Evolutionary conservation across 2,113 vertebrate species (phyloP), one percentile per base, ranked within the genome.

Genomic region (Typhlomys cinereus): DNA sequence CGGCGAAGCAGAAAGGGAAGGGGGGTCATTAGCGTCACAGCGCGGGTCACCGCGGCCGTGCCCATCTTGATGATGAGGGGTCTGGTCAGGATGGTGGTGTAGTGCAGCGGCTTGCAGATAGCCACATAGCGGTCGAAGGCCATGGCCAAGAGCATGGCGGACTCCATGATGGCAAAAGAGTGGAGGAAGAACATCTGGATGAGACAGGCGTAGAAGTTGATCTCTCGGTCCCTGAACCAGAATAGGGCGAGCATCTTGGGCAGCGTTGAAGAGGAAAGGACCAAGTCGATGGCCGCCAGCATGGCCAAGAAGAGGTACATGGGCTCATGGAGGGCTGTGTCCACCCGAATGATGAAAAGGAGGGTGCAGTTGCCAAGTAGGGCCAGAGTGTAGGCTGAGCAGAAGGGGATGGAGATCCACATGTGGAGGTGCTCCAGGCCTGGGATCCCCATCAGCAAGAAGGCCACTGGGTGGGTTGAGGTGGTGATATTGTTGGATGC

Each of bases 261-360:
- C 25, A 97, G 13, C 14, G 97, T 92, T 64, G 96, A n/a, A n/a
- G 95, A 96, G 10, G 97, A 97, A 1, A 97, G 94, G 31, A 96
- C 90, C 5, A 97, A n/a, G n/a, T 98, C 97, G 6, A 94, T 95
- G 15, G 21, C 1, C n/a, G 97, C 94, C 86, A 98, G 3, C 95
- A 97, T 97, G 66, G 93, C 92, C 69, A 98, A 69, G 66, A 98
- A 97, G 61, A 97, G 20, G 74, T 98, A 98, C 97, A 98, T 98
- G 79, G 98, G 97, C 0, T 84, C 18, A 0, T 98, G 98, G 61
- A 98, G 97, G 79, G 94, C 50, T 41, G 85, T 39, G 61, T 98
- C 97, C 0, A 0, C 10, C 12, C 10, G 80, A 36, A 98, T 97
- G 0, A 94, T 92, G 70, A 97, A 86, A 29, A 98, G 94, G 46